Conservation (phyloP, 2,113 vertebrate species). For the Glareola pratincola region DNA sequence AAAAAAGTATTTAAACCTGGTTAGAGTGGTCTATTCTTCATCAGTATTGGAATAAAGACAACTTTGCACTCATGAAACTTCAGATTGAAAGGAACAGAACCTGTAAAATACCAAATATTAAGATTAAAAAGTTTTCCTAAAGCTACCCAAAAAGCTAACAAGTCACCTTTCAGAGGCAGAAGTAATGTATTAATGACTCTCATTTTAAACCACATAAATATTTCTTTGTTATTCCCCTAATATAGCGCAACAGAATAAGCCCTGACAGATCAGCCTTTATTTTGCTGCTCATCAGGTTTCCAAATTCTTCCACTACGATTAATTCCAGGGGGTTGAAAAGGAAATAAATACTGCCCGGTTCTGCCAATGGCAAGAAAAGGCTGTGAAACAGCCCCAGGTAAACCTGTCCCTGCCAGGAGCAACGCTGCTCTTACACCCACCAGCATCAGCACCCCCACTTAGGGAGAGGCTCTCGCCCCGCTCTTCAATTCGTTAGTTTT, state of each 20-base stretch:
- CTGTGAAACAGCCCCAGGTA: not conserved
- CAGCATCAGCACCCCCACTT: not conserved
- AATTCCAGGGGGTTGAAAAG: conserved; percentile 38
- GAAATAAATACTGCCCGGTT: not conserved
- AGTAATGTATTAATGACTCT: not conserved
- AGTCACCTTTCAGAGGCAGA: not conserved
- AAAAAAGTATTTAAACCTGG: not conserved
- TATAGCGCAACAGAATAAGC: conserved; percentile 10
- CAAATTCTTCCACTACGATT: not conserved
- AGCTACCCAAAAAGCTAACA: not conserved
- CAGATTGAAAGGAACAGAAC: not conserved
- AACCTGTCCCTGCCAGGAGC: not conserved
- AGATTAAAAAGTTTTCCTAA: not conserved
- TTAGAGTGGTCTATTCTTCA: not conserved
- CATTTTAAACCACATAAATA: conserved; percentile 24
- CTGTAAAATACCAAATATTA: not conserved
- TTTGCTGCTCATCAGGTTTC: conserved; percentile 44
- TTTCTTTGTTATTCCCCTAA: conserved; percentile 38
- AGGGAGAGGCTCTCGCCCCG: not conserved
- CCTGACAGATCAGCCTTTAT: conserved; percentile 33
- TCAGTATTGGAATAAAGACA: not conserved
- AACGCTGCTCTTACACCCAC: not conserved
- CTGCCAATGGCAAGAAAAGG: conserved; percentile 32
- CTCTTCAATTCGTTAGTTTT: conserved; percentile 35
- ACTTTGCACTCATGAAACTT: not conserved